A percentile compares a stretch with the other conserved stretches of the same genome.
These are phyloP conservation scores for Sarcophaga peregrina DNA, from an alignment of 1,140 invertebrate genomes.

Conservation along the genomic window DNA sequence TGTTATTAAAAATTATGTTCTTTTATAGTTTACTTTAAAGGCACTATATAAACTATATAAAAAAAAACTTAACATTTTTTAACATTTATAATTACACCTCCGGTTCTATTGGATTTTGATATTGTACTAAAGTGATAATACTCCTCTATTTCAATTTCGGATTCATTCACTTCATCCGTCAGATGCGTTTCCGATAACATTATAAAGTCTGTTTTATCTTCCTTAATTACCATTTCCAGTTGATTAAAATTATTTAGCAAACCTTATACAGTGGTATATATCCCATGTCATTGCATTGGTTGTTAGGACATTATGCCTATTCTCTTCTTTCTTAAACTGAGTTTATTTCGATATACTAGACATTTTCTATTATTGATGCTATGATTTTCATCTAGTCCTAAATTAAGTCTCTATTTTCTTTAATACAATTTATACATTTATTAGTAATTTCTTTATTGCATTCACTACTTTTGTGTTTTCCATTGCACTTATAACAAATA, in stretches of 20 bases:
- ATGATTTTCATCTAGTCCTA: conserved; percentile 20
- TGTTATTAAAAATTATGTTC: not conserved
- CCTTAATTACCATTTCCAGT: not conserved
- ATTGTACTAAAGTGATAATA: not conserved
- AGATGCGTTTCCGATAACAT: conserved; percentile 9
- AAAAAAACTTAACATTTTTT: too few species aligned
- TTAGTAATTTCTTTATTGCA: not conserved
- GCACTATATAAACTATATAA: too few species aligned
- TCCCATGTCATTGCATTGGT: not conserved
- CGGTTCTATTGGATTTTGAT: not conserved
- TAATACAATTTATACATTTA: not conserved
- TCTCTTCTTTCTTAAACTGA: not conserved
- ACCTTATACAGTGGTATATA: not conserved
- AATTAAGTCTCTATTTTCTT: not conserved
- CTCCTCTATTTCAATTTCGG: not conserved
- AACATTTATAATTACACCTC: not conserved
- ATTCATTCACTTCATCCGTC: not conserved
- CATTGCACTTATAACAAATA: conserved; percentile 2
- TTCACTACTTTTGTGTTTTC: not conserved
- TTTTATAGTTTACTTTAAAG: not conserved
- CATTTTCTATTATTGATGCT: not conserved
- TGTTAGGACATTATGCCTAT: not conserved
- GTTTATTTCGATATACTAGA: conserved; percentile 6
- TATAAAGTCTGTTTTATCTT: not conserved
- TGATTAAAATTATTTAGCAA: conserved; percentile 2